Evolutionary conservation across 2,888 invertebrate genomes (phyloP), one percentile per base, ranked within the genome.

Genomic region (Minunthozetes semirufus): DNA sequence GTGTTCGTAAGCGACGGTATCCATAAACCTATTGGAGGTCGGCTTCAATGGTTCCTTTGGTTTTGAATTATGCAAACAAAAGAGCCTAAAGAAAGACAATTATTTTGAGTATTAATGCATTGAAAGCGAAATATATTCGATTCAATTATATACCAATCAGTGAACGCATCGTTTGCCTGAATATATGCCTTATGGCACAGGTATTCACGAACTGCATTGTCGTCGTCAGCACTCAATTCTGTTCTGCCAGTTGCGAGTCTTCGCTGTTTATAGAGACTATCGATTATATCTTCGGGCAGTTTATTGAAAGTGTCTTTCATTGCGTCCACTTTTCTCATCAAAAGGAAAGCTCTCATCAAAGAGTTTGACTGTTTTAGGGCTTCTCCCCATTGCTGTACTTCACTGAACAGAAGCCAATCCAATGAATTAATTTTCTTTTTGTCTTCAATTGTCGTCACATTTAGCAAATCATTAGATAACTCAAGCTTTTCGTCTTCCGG

Each of bases 1-100:
- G 81, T 95, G 94, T 81, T 96, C 93, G 81, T 89, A 88, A 1
- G 92, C 92, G 29, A 95, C 90, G 82, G 91, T 90, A 81, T 95
- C 94, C 0, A 93, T 89, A 81, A 94, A 94, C 33, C 81, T 82
- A 70, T 89, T 88, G 19, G 77, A 78, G 76, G 76, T 75, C 0
- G 77, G 78, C 27, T 80, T 75, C 2, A 78, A 78, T 3, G 84
- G 85, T 75, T 80, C 79, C 17, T 78, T 76, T 0, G 95, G 96
- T 82, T 89, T 89, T 0, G 88, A 89, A 81, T 91, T 89, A 81
- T 92, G 89, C 79, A 87, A 91, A 80, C 91, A 89, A 78, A 90
- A 88, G 79, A 91, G 22, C 75, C 75, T 75, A 19, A n/a, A n/a
- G 17, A 42, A 1, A 42, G 11, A 42, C 42, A 42, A 42, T 9